These are phyloP conservation scores for Arizona elegans DNA, from an alignment of 2,113 vertebrate genomes.

Conservation along the genomic window DNA sequence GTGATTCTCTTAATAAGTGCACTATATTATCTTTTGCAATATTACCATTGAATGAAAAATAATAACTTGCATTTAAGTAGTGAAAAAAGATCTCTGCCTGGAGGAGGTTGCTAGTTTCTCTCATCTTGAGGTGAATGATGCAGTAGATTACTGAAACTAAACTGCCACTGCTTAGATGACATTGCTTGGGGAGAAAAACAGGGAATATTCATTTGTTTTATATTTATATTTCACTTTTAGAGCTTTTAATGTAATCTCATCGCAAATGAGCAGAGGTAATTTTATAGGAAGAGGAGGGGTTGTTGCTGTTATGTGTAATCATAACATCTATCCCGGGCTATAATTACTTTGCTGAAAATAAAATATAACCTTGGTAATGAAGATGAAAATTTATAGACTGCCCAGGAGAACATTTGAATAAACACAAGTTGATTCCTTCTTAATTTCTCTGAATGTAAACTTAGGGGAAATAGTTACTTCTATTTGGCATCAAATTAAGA, in stretches of 20 bases:
- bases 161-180: neutral
- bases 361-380: neutral
- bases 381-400: conserved; percentile 16
- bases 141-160: neutral
- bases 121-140: neutral
- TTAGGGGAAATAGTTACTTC: neutral
- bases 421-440: neutral
- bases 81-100: neutral
- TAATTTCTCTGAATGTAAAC: neutral
- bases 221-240: neutral
- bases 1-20: neutral
- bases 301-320: neutral
- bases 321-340: neutral
- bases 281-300: neutral
- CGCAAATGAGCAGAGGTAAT: neutral
- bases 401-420: neutral
- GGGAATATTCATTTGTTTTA: neutral
- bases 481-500: neutral
- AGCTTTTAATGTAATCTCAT: neutral
- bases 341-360: neutral
- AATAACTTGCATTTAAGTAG: neutral
- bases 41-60: neutral
- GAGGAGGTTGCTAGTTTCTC: neutral
- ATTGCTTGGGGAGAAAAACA: neutral
- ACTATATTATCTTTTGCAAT: no score